Base-by-base conservation (phyloP, 2,113 vertebrate species). In the Sceloporus tristichus region DNA sequence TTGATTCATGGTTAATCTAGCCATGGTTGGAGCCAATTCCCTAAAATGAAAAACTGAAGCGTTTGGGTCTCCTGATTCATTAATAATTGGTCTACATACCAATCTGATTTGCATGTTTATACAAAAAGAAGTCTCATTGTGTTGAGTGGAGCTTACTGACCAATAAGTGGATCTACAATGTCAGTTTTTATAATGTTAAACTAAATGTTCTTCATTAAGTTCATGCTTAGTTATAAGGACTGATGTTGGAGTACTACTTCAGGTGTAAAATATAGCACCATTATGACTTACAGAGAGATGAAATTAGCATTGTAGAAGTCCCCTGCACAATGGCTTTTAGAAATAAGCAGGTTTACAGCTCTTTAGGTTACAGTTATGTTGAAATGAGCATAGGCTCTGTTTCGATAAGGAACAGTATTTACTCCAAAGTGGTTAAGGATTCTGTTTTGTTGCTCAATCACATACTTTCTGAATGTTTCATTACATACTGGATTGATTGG, bases 251-350 rank as follows among this genome's bases (percentile, higher is more conserved):
- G n/a, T 86, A 74, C 14, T 7, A 3, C 23, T n/a, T 75, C 27
- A 40, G 6, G 89, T 90, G 53, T 54, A 54, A 91, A 88, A 88
- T 11, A 0, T 68, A 73, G 27, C 1, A 89, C 79, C 77, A 9
- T 86, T 87, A 73, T 90, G 70, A 70, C 87, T 92, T 87, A 27
- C 42, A 86, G 27, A 68, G 59, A 11, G 38, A 11, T 74, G 4
- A 79, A 90, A 92, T 42, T 62, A 75, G 40, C 25, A 79, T n/a
- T 79, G 25, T 1, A 9, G 10, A 5, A 85, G 80, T 48, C 19
- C 70, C 2, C 6, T 1, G 19, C 62, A 34, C 34, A 74, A 88
- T 27, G 7, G 82, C 9, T 65, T 4, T 1, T 79, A 59, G 53
- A 54, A 82, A 85, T 25, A 87, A 79, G 19, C 85, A 85, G 5